Base-by-base conservation (phyloP, 1,140 invertebrate species). In the Conopomorpha cramerella region DNA sequence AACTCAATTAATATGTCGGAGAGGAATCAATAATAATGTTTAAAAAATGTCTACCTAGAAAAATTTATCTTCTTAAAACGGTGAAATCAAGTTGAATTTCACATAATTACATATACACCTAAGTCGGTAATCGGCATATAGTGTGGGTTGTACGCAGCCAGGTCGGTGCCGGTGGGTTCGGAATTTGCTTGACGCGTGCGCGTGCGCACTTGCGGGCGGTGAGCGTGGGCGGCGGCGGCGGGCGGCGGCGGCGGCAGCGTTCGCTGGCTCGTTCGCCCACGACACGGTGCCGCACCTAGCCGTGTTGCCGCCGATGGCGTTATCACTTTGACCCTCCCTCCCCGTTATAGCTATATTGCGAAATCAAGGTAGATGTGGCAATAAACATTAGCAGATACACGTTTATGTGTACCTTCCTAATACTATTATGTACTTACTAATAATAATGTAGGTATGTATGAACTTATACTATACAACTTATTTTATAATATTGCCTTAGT, bases 131-230 rank as follows among this genome's bases (percentile, higher is more conserved):
- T n/a, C n/a, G n/a, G n/a, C n/a, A n/a, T n/a, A n/a, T n/a, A n/a
- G n/a, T n/a, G 19, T 23, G 19, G 19, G 19, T 23, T 6, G 19
- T 4, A 6, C 19, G 19, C 19, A 23, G 19, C n/a, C n/a, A n/a
- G n/a, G n/a, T n/a, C n/a, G 14, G 4, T 12, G 19, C 11, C 15
- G 23, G 58, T 60, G 55, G 56, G 58, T 41, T 63, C 47, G 63
- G 63, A 67, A 71, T 71, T 66, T 42, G 66, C 65, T 51, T 54
- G 50, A 46, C 51, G 44, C 38, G 34, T 41, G 46, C 51, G 46
- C 49, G 43, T 49, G 51, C 53, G 50, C 51, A 42, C 38, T 31
- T 41, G 46, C 51, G 46, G 48, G 43, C 49, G 51, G 51, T 49
- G 38, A 18, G 51, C 46, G 55, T 59, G 55, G 54, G 58, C 53